Conservation (phyloP, 2,888 invertebrate species). For the Caenorhabditis imperialis region DNA sequence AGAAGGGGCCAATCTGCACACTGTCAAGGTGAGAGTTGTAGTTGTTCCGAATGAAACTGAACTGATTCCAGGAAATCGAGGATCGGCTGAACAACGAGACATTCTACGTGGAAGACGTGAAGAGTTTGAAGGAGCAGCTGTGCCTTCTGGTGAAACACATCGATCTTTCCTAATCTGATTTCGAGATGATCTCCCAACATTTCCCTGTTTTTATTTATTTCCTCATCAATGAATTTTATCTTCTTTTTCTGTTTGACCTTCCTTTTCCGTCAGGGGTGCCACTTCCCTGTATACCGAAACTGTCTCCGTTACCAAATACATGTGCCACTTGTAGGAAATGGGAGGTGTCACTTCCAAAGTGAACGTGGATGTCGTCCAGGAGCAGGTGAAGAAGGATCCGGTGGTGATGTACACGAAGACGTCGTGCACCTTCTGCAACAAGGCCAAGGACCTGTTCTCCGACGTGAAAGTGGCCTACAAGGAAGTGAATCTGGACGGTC, state of each 20-base stretch:
- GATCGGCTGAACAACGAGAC: constrained; percentile 36
- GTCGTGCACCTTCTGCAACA: constrained; percentile 60
- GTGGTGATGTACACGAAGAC: constrained; percentile 63
- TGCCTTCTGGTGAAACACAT: constrained; percentile 24
- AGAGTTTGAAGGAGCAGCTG: constrained; percentile 35
- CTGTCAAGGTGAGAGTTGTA: constrained; percentile 26
- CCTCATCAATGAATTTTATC: constrained; percentile 9
- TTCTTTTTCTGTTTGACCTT: neutral
- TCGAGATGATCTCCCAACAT: neutral
- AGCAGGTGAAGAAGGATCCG: constrained; percentile 53
- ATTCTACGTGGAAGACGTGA: constrained; percentile 24
- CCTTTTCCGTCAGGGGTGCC: neutral
- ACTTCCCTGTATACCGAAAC: neutral
- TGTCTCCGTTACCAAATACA: no score
- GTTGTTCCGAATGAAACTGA: no score
- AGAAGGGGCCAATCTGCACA: constrained; percentile 18
- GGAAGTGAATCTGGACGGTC: constrained; percentile 59
- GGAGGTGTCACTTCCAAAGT: constrained; percentile 61
- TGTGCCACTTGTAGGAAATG: constrained; percentile 28
- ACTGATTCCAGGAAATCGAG: constrained; percentile 39
- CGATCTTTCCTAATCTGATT: constrained; percentile 31
- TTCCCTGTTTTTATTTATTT: constrained; percentile 10
- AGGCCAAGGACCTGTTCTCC: constrained; percentile 58
- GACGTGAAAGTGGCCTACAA: constrained; percentile 51
- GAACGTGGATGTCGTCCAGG: constrained; percentile 54